Evolutionary conservation across 2,113 vertebrate species (phyloP), one percentile per base, ranked within the genome.

Genomic region (Rhizomys pruinosus): DNA sequence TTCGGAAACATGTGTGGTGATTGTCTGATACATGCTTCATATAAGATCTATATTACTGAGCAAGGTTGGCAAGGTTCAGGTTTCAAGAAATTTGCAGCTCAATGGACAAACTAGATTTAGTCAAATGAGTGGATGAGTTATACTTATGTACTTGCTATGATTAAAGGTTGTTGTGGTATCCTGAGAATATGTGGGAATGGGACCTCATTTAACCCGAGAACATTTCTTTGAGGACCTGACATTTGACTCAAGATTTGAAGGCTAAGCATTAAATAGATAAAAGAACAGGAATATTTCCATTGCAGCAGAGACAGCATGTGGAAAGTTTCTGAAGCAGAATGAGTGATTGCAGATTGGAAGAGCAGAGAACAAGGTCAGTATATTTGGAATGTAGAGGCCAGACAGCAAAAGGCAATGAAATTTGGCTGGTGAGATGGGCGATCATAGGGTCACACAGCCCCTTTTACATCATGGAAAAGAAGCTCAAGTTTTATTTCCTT

Each of bases 161-260:
- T 2, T 73, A 74, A 55, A 84, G 61, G 73, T 37, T 64, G 7
- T n/a, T 71, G 92, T 89, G 37, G 23, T 93, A 22, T 82, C 16
- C 39, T 90, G 29, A 74, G 52, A 95, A 7, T 20, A 73, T 25
- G 32, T 57, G 63, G 37, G 42, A 87, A 25, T 80, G 22, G 42
- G 84, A 80, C 25, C 29, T 47, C 7, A 73, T 59, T 3, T 39
- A 73, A 85, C 79, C 17, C 78, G 44, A 68, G 71, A 86, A 88
- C 29, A 6, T 5, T 80, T 92, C 19, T 6, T 47, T 91, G 55
- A 90, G n/a, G 20, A 90, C 74, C 20, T 74, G 27, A 69, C 52
- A 59, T 92, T 84, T 89, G 73, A 76, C 17, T 84, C 84, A 92
- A 80, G 39, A 92, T 69, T 37, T 87, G 47, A 96, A 92, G 17